Evolutionary conservation across 2,888 invertebrate genomes (phyloP), one percentile per base, ranked within the genome.

Genomic region (Drosophila koepferae): DNA sequence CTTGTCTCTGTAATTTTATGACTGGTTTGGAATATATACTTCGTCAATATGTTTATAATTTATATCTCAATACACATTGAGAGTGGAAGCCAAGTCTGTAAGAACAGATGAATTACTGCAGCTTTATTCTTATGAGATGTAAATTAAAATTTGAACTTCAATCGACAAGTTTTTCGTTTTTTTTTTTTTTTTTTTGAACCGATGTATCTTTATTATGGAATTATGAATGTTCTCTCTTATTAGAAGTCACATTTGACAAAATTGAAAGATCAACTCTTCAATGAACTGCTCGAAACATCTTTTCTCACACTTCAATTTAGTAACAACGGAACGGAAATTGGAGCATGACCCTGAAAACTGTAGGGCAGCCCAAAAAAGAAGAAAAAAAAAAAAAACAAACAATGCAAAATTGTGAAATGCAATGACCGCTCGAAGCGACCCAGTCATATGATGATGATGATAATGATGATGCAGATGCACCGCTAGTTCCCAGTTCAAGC

Each of bases 341-440:
- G 65, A 72, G 48, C 74, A 48, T 88, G 89, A 88, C 89, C 84
- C 77, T 85, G 86, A 85, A 85, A 79, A 68, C 51, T 40, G 1
- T 44, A 66, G 61, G 10, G 59, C 28, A 55, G 56, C 41, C 40
- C 1, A 5, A 38, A 38, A 38, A 34, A 8, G 10, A 34, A 20
- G 20, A 12, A 36, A 36, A 36, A 36, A 36, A 23, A 23, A 23
- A 23, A 1, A 23, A 23, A 34, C 60, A 54, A 46, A 20, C 18
- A 67, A n/a, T 28, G 46, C 68, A 16, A 53, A 67, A 79, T 85
- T 86, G 74, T 88, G 88, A 86, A 85, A 85, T 65, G 46, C 61
- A 61, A 28, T 44, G 68, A 46, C 38, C 59, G 46, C 14, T 49
- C 18, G 16, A 31, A 53, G 10, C 38, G 23, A 31, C 41, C 54